These are phyloP conservation scores for Amphilophus citrinellus DNA, from an alignment of 2,113 vertebrate species.

Conservation along the genomic window DNA sequence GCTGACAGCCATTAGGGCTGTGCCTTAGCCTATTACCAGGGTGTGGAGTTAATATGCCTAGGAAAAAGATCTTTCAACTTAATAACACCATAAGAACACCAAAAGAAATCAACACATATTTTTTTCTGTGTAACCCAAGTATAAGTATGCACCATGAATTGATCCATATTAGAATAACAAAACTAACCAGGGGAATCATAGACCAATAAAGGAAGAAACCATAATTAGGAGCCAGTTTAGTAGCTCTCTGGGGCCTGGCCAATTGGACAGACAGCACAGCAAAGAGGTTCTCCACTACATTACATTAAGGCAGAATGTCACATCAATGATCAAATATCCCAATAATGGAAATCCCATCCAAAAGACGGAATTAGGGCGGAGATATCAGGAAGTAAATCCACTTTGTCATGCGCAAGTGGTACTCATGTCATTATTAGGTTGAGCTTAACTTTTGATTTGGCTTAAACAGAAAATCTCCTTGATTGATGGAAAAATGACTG, in stretches of 20 bases:
- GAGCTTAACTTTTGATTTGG: neutral
- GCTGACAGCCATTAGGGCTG: conserved; percentile 42
- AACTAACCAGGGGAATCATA: conserved; percentile 29
- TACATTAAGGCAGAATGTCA: conserved; percentile 36
- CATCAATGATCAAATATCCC: conserved; percentile 40
- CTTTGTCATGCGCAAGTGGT: conserved; percentile 38
- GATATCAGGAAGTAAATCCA: conserved; percentile 56
- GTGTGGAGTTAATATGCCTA: conserved; percentile 7
- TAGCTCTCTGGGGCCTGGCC: conserved; percentile 7
- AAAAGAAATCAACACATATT: neutral
- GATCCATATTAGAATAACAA: conserved; percentile 43
- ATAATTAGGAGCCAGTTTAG: conserved; percentile 1
- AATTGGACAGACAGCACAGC: neutral
- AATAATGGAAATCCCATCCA: conserved; percentile 58
- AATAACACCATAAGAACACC: neutral
- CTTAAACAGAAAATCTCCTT: neutral
- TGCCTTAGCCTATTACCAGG: neutral
- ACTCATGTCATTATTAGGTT: conserved; percentile 20
- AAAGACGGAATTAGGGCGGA: conserved; percentile 59
- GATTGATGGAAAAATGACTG: neutral
- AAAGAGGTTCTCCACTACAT: conserved; percentile 9
- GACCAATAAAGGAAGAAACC: neutral
- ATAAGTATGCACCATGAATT: conserved; percentile 37
- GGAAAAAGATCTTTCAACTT: conserved; percentile 3
- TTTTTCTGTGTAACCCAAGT: neutral